phyloP scores from a whole-genome alignment of 2,113 vertebrate species.

The Sigmodon hispidus region DNA sequence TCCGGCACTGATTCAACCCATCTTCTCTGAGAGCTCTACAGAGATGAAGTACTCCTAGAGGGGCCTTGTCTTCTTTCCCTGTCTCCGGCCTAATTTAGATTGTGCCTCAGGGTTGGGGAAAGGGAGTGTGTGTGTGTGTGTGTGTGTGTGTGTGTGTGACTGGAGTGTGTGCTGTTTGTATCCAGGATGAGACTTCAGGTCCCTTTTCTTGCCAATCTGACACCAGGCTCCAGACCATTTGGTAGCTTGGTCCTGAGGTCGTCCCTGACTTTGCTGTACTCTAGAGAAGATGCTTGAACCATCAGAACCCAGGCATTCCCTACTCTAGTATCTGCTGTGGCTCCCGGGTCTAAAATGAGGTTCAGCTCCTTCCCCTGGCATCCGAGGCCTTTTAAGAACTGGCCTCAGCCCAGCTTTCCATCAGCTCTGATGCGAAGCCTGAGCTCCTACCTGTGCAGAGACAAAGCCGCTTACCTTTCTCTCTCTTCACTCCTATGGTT shows the following conservation, averaged over 20 bases:
- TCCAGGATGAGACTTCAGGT: not conserved
- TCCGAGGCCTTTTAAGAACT: not conserved
- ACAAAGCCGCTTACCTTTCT: not conserved
- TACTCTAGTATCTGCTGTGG: not conserved
- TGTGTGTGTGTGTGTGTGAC: not conserved
- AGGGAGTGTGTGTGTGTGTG: not conserved
- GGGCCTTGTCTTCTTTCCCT: not conserved
- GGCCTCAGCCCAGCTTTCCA: not conserved
- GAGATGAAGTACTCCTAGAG: not conserved
- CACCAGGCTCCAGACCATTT: not conserved
- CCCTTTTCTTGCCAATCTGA: not conserved
- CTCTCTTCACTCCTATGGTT: not conserved
- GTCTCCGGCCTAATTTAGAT: not conserved
- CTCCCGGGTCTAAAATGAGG: not conserved
- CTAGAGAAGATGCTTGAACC: not conserved
- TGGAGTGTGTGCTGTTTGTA: not conserved
- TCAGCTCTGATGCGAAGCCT: too few species aligned
- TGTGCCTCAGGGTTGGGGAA: not conserved
- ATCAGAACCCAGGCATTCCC: not conserved
- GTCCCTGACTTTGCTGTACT: not conserved
- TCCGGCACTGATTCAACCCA: conserved; percentile 44
- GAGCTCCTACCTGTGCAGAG: not conserved
- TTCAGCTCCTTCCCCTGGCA: not conserved
- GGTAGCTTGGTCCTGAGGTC: not conserved
- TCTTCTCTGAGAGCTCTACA: not conserved